Evolutionary conservation across 1,140 invertebrate genomes (phyloP).

Genomic region (Drosophila tsacasi): DNA sequence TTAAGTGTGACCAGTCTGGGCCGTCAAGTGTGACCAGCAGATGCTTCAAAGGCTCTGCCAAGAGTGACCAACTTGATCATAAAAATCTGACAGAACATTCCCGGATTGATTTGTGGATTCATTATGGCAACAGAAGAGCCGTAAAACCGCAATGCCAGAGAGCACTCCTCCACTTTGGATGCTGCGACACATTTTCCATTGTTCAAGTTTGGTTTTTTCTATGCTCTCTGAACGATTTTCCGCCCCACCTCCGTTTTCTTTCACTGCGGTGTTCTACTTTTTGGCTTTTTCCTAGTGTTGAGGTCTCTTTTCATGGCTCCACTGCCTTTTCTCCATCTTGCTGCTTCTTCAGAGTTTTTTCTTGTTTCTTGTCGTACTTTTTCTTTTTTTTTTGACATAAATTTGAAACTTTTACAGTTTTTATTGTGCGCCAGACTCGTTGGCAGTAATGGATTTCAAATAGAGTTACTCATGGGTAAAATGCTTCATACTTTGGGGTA

Average conservation of each 20-base stretch:
- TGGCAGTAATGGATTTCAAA: conserved; percentile 83
- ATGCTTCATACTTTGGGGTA: conserved; percentile 81
- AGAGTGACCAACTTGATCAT: conserved; percentile 24
- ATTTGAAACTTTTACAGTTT: conserved; percentile 82
- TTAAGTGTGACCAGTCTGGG: conserved; percentile 1
- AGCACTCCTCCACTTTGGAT: conserved; percentile 36
- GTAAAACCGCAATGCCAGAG: conserved; percentile 25
- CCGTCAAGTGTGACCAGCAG: not conserved
- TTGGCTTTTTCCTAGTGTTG: conserved; percentile 67
- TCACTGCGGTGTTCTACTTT: conserved; percentile 64
- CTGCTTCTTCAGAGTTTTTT: conserved; percentile 9
- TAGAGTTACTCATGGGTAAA: conserved; percentile 84
- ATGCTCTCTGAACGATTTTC: conserved; percentile 15
- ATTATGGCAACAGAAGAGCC: conserved; percentile 28
- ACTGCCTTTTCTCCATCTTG: conserved; percentile 34
- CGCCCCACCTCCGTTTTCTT: conserved; percentile 6
- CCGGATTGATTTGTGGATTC: conserved; percentile 40
- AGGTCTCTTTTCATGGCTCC: conserved; percentile 70
- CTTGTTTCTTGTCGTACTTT: not conserved
- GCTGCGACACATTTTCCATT: conserved; percentile 71
- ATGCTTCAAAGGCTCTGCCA: not conserved
- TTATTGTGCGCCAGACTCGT: conserved; percentile 80
- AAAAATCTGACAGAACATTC: conserved; percentile 5
- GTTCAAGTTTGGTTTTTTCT: conserved; percentile 65
- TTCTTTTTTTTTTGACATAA: conserved; percentile 76